Base-by-base conservation (phyloP, 2,113 vertebrate genomes). In the Sinocyclocheilus anshuiensis region DNA sequence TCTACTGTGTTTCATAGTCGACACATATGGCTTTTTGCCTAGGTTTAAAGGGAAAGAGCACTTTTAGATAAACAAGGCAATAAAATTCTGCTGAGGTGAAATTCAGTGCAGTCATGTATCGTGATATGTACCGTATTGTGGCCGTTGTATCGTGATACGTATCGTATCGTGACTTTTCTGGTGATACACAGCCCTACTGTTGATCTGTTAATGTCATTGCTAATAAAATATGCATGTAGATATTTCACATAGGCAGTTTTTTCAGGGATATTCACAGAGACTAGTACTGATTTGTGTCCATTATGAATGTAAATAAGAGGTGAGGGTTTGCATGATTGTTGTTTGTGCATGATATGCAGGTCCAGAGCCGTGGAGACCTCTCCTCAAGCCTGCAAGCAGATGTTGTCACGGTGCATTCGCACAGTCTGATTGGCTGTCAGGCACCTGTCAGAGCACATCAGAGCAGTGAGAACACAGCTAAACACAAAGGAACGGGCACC, bases 401-500 rank as follows among this genome's bases (percentile, higher is more conserved):
- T 77, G 77, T 83, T 77, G 83, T 86, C 65, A 53, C 42, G 10
- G 82, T 75, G 80, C 57, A 50, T 86, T 24, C n/a, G 0, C 50
- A 36, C 61, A 10, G 42, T 33, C 63, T 80, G 79, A 83, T 74
- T 84, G 81, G 72, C 89, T 84, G 89, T 78, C 24, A 16, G 63
- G 33, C 48, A 55, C 45, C 86, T 86, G 87, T 87, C 84, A 67
- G 57, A 88, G 76, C 84, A 39, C 78, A 59, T 78, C 39, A 81
- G 48, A 76, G 76, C 20, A 16, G 22, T 69, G 80, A 50, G 24
- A 33, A 74, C 48, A 75, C 8, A 59, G 76, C 82, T 61, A 13
- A 83, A 59, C 57, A n/a, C 69, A 77, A 53, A 74, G 67, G 67
- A 84, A 77, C 82, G 67, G 88, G 88, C 89, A 88, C 71, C 84